These are phyloP conservation scores for Flabesymbios commensalis DNA, from an alignment of 2,888 invertebrate species.

Conservation along the genomic window DNA sequence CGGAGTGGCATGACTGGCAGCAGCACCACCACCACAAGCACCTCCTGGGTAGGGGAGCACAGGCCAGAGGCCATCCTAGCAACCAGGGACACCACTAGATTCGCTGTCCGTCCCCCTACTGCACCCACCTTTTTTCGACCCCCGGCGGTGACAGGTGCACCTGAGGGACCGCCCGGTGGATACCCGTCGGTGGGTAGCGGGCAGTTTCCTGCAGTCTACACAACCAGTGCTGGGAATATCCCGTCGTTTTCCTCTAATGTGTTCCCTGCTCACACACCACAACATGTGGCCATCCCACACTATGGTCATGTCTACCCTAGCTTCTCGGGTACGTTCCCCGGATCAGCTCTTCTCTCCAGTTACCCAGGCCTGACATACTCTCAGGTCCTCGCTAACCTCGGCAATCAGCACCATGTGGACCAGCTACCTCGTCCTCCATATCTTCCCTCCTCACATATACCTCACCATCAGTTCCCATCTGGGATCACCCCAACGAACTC, in stretches of 20 bases:
- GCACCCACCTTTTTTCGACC: no score
- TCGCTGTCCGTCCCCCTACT: no score
- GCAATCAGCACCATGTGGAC: not conserved
- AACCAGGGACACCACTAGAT: no score
- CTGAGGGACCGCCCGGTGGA: no score
- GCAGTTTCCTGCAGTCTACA: not conserved
- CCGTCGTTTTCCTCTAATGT: not conserved
- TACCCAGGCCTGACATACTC: not conserved
- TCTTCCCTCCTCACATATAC: not conserved
- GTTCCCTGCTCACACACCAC: not conserved
- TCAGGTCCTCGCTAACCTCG: not conserved
- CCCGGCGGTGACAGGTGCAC: no score
- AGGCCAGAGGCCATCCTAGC: no score
- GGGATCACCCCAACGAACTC: not conserved
- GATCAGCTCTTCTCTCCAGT: not conserved
- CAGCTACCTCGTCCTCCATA: not conserved
- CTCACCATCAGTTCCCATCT: not conserved
- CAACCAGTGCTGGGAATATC: not conserved
- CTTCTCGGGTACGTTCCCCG: not conserved
- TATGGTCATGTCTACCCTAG: not conserved
- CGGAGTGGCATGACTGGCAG: slow-evolving; percentile 2
- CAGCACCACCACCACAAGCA: slow-evolving; percentile 3
- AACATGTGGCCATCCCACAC: not conserved
- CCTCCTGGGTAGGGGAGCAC: no score
- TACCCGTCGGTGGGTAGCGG: no score